These are phyloP conservation scores for Pangasianodon hypophthalmus DNA, from an alignment of 2,113 vertebrate genomes.

Conservation along the genomic window DNA sequence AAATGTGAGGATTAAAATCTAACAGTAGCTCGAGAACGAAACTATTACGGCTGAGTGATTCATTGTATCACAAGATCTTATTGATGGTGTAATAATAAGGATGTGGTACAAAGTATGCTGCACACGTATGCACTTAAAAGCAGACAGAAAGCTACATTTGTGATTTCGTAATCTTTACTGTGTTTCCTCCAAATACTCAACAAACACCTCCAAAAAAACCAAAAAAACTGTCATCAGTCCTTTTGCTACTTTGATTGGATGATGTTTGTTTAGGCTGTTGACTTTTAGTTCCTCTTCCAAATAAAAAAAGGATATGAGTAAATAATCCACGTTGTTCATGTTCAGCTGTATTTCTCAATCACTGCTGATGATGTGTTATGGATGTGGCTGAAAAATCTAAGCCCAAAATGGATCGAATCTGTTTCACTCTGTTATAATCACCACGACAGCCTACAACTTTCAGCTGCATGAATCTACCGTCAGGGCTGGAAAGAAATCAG, in stretches of 20 bases:
- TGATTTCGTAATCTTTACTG: not conserved
- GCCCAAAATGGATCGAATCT: not conserved
- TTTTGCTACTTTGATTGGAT: not conserved
- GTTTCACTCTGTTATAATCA: not conserved
- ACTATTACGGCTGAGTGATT: no score
- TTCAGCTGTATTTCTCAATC: not conserved
- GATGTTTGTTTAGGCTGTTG: not conserved
- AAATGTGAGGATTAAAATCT: not conserved
- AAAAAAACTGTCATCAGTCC: not conserved
- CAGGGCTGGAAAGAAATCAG: slow-evolving; percentile 1
- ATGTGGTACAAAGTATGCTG: not conserved
- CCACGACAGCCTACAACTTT: not conserved
- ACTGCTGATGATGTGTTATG: not conserved
- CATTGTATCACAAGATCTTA: not conserved
- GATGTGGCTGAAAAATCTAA: not conserved
- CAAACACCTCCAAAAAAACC: not conserved
- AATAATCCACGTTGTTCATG: not conserved
- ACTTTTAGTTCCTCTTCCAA: not conserved
- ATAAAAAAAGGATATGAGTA: not conserved
- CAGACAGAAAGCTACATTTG: not conserved
- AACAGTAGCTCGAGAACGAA: not conserved
- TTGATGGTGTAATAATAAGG: not conserved
- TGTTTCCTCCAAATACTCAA: not conserved
- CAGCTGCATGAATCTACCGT: not conserved
- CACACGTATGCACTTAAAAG: not conserved